Base-by-base conservation (phyloP, 2,113 vertebrate genomes). In the Amphiprion ocellaris region DNA sequence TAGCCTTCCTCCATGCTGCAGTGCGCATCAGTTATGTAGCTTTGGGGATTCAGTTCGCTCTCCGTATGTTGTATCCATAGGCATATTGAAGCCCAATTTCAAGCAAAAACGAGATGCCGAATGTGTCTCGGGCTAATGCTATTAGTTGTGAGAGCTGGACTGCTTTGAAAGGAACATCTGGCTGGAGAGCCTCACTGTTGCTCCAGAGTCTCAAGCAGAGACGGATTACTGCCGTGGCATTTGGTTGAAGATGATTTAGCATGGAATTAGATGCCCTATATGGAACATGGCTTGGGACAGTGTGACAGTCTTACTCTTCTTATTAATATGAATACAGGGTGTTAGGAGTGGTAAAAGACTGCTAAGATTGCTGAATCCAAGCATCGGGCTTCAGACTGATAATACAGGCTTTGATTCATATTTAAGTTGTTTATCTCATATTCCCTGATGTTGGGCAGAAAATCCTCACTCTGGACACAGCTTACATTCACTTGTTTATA, bases 91-190 rank as follows among this genome's bases (percentile, higher is more conserved):
- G 74, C 73, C 69, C 26, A 58, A 75, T 84, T 88, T 74, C n/a
- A 82, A 79, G 84, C 69, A 61, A 54, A 65, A 69, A 65, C 71
- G 70, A 50, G 54, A 85, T 82, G 55, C 81, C 72, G 69, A 89
- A 84, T 83, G 78, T 73, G 72, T 84, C 69, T 83, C 50, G 52
- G 69, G 79, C 81, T 89, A 89, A 90, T 90, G 79, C 87, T 87
- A 81, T 90, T 90, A 90, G 81, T 77, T 66, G 70, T 67, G 63
- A 69, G 83, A 83, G 67, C 79, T 90, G 89, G 89, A 58, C 79
- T 46, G 79, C 79, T 83, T 81, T 91, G 86, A 93, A 90, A 89
- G 80, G 85, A 91, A 90, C 90, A 91, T 93, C 88, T 91, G 89
- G 82, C 86, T 81, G 70, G 64, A 85, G 78, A 83, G 81, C 39